Base-by-base conservation (phyloP, 2,113 vertebrate genomes). In the Corapipo altera region DNA sequence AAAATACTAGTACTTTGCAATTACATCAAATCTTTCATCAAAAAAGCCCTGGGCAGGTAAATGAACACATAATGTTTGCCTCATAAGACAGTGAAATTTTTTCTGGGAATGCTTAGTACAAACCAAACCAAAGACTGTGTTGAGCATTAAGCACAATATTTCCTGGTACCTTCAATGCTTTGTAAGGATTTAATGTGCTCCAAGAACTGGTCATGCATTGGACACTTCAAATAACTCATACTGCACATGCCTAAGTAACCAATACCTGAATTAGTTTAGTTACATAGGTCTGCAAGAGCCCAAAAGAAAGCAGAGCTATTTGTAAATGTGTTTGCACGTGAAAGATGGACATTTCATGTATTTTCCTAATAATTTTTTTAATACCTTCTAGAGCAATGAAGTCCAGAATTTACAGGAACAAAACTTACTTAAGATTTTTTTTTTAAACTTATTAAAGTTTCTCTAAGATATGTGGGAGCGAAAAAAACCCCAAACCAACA, bases 41-140 rank as follows among this genome's bases (percentile, higher is more conserved):
- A 6, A 48, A 72, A 52, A 65, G 55, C 27, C 27, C 24, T 17
- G 8, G 5, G 7, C 5, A 33, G 6, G 4, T 27, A 82, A 70
- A 54, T 19, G 14, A 81, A 9, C 12, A 28, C 21, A 5, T 32
- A 55, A 26, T 0, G 0, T n/a, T 37, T 28, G 1, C 4, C 39
- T 87, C 62, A 51, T 64, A 18, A 70, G 14, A 30, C 5, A 46
- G 35, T 15, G 32, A 55, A 66, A 44, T 17, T 78, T 4, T 74
- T 69, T 73, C 80, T 80, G 21, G 37, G 39, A 41, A 57, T 37
- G 15, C 20, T 73, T 51, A n/a, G 14, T 51, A 64, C 44, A 79
- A 79, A 75, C 6, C 20, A 71, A 78, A 70, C 15, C 35, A 66
- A 37, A 59, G 28, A 13, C 11, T 28, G 5, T 21, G 5, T 28